Evolutionary conservation across 1,140 invertebrate genomes (phyloP), one percentile per base, ranked within the genome.

Genomic region (Anastrepha ludens): DNA sequence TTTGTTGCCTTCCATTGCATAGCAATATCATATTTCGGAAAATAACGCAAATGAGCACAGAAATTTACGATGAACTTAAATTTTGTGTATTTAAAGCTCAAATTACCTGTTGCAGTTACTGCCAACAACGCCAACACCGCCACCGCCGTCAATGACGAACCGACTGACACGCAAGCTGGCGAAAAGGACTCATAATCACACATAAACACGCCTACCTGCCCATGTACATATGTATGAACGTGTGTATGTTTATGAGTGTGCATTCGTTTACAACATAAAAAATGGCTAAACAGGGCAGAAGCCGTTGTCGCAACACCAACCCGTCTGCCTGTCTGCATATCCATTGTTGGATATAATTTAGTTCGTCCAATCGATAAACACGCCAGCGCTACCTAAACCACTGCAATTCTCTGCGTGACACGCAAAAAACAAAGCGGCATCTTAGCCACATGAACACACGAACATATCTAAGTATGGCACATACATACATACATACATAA

Each of bases 21-120:
- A 17, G 29, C 59, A 62, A 17, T 86, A 86, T 86, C 85, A 86
- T 86, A 86, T 86, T 86, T 86, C 85, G 29, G 17, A 50, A 29
- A 81, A 81, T 55, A 81, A 87, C 86, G 13, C 44, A 87, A 87
- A 87, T 87, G 62, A 64, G 86, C 47, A 87, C 39, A 58, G 39
- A 29, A 86, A 87, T 67, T 87, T 87, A 87, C 47, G 86, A 67
- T 87, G 62, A 87, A 87, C 60, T 67, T 67, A 50, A 87, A 67
- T 62, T 87, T 87, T 20, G 85, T 67, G 86, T 87, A 39, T 64
- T 87, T 87, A 87, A 87, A 58, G 86, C 86, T 87, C 86, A 87
- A 87, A 87, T 87, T 87, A 87, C 86, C 62, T 87, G 86, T 64
- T 67, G 86, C 58, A 87, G 59, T 87, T 87, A 67, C 60, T 41